A percentile compares a stretch with the other conserved stretches of the same genome.
These are phyloP conservation scores for Deroplatys truncata DNA, from an alignment of 2,888 invertebrate species.

Conservation along the genomic window DNA sequence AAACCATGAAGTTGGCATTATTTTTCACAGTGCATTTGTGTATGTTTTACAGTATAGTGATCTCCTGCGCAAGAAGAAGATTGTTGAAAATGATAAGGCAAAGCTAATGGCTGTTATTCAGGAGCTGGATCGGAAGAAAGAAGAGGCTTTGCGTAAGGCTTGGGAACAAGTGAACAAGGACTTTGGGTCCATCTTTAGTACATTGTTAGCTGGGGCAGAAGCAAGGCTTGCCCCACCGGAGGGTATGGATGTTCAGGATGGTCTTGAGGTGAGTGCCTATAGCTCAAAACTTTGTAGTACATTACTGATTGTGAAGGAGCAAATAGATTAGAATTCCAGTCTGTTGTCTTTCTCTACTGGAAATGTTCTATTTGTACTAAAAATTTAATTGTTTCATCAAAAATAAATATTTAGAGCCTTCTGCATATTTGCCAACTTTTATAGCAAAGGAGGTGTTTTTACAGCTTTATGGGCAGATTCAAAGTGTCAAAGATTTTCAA, in stretches of 20 bases:
- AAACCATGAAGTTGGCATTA: too few species aligned
- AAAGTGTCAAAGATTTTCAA: too few species aligned
- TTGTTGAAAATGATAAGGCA: constrained; percentile 69
- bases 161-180: constrained; percentile 86
- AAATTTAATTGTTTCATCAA: too few species aligned
- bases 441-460: too few species aligned
- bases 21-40: too few species aligned
- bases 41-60: constrained; percentile 55
- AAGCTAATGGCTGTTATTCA: constrained; percentile 74
- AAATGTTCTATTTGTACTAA: too few species aligned
- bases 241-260: constrained; percentile 73
- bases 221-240: constrained; percentile 77
- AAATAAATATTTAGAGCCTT: too few species aligned
- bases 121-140: constrained; percentile 89
- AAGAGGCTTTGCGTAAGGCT: constrained; percentile 72
- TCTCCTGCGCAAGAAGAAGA: constrained; percentile 63
- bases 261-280: constrained; percentile 71
- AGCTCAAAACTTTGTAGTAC: too few species aligned
- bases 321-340: too few species aligned
- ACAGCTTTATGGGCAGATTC: too few species aligned
- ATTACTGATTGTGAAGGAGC: neutral
- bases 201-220: constrained; percentile 84
- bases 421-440: too few species aligned
- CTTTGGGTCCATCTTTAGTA: constrained; percentile 91
- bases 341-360: too few species aligned